phyloP scores from a whole-genome alignment of 2,113 vertebrate species.

The Psittacara wagleri region DNA sequence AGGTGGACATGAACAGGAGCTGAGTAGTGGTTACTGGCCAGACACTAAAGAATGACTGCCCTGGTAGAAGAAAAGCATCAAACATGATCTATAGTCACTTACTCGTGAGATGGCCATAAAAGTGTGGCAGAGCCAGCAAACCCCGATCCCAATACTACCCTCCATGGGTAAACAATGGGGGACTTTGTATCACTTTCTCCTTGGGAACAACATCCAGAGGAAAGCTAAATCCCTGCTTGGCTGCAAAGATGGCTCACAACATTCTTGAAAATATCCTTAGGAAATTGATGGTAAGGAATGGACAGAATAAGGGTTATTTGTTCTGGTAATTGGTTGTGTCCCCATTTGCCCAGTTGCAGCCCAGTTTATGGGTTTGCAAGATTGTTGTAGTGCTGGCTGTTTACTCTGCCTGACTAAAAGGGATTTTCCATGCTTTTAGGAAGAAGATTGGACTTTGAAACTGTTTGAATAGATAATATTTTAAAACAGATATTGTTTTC shows the following conservation, averaged over 20 bases:
- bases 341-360: not conserved
- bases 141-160: not conserved
- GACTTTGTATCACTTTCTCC: not conserved
- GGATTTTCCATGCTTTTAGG: not conserved
- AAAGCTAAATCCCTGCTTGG: not conserved
- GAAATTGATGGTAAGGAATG: not conserved
- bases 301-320: not conserved
- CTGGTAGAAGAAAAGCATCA: not conserved
- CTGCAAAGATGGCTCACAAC: not conserved
- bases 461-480: not conserved
- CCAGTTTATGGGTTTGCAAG: not conserved
- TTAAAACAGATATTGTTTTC: not conserved
- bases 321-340: not conserved
- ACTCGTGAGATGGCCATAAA: fast-evolving
- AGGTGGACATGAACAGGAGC: not conserved
- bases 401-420: not conserved
- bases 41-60: not conserved
- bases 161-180: fast-evolving
- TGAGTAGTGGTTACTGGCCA: not conserved
- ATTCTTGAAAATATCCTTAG: not conserved
- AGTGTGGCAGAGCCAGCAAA: not conserved
- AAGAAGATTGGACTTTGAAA: not conserved
- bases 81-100: not conserved
- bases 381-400: not conserved
- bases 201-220: not conserved